A percentile compares a stretch with the other conserved stretches of the same genome.
phyloP scores from a whole-genome alignment of 1,140 invertebrate species.

The Choristoneura fumiferana region DNA sequence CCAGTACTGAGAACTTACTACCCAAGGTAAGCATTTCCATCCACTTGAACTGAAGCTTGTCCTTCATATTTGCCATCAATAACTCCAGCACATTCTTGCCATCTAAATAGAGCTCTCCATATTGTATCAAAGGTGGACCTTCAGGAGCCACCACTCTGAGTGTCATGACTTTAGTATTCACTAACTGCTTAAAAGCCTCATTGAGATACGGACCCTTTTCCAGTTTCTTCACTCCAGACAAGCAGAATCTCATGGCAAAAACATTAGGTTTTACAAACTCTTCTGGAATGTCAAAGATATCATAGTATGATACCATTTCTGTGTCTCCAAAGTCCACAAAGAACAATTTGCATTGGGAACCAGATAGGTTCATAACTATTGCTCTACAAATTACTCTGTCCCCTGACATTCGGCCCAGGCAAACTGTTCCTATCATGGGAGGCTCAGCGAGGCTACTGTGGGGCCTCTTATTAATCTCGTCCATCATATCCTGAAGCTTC shows the following conservation, averaged over 20 bases:
- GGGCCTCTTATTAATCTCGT: constrained; percentile 80
- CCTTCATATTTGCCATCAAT: constrained; percentile 70
- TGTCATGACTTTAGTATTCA: constrained; percentile 80
- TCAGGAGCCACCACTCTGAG: constrained; percentile 83
- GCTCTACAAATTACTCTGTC: constrained; percentile 84
- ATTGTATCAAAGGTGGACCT: constrained; percentile 84
- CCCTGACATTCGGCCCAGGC: constrained; percentile 82
- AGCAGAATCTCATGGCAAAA: constrained; percentile 85
- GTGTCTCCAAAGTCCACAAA: constrained; percentile 90
- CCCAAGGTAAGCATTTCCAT: constrained; percentile 75
- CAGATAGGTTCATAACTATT: constrained; percentile 83
- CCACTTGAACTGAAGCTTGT: constrained; percentile 65
- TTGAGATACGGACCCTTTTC: constrained; percentile 83
- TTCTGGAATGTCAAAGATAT: constrained; percentile 85
- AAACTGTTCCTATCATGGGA: constrained; percentile 84
- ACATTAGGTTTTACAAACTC: constrained; percentile 84
- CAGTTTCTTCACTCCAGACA: constrained; percentile 83
- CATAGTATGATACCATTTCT: constrained; percentile 82
- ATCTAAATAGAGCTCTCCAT: constrained; percentile 82
- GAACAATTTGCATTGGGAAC: constrained; percentile 81
- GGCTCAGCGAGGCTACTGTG: constrained; percentile 81
- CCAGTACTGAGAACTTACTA: constrained; percentile 79
- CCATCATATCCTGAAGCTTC: constrained; percentile 82
- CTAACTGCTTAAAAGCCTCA: constrained; percentile 83
- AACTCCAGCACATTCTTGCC: constrained; percentile 79